Conservation (phyloP, 2,888 invertebrate genomes). For the Volucella inflata region DNA sequence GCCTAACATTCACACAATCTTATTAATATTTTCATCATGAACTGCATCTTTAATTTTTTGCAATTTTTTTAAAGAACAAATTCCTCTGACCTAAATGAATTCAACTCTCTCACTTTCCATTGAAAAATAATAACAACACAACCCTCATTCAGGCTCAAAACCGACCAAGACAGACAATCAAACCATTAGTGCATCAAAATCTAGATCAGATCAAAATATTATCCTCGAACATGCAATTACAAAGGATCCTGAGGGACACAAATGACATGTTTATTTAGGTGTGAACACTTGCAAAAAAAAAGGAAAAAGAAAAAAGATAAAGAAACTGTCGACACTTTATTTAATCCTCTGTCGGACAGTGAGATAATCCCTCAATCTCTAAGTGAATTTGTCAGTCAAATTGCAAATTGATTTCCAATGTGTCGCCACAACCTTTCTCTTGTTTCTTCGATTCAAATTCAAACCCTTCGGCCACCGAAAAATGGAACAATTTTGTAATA, state of each 20-base stretch:
- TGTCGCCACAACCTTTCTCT: conserved; percentile 35
- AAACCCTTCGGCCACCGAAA: conserved; percentile 7
- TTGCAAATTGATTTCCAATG: conserved; percentile 21
- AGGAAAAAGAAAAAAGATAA: no score
- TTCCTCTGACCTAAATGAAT: background rate
- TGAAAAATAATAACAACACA: conserved; percentile 62
- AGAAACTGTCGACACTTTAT: conserved; percentile 42
- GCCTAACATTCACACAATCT: background rate
- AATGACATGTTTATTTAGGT: conserved; percentile 69
- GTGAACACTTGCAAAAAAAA: conserved; percentile 54
- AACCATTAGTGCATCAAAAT: conserved; percentile 59
- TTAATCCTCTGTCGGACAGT: conserved; percentile 56
- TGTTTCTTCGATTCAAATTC: background rate
- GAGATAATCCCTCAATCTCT: conserved; percentile 44
- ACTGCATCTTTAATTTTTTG: background rate
- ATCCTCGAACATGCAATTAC: conserved; percentile 71
- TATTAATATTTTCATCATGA: conserved; percentile 23
- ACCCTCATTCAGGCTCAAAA: conserved; percentile 24
- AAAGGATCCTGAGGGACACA: conserved; percentile 42
- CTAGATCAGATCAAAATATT: conserved; percentile 74
- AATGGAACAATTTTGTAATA: no score
- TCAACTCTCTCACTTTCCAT: conserved; percentile 18
- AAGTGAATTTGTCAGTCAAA: conserved; percentile 32
- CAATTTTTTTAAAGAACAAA: conserved; percentile 38
- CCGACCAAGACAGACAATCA: conserved; percentile 17